phyloP scores from a whole-genome alignment of 1,140 invertebrate genomes.

The Armadillidium nasatum region DNA sequence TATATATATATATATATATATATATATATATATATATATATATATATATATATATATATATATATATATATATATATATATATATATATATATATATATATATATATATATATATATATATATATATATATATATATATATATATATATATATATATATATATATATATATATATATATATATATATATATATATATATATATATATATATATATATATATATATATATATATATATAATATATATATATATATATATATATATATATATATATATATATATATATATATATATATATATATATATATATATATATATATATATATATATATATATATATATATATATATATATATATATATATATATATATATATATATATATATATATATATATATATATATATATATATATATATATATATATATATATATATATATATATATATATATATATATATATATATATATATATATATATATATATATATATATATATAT shows the following conservation, averaged over 20 bases:
- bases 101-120: neutral
- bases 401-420: constrained; percentile 12
- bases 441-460: too few species aligned
- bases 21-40: neutral
- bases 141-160: too few species aligned
- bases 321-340: constrained; percentile 13
- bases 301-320: constrained; percentile 13
- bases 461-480: too few species aligned
- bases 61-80: neutral
- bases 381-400: constrained; percentile 15
- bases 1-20: constrained; percentile 8
- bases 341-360: neutral
- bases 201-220: neutral
- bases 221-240: neutral
- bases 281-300: constrained; percentile 15
- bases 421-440: neutral
- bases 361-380: constrained; percentile 14
- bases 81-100: neutral
- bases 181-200: neutral
- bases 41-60: neutral
- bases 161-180: neutral
- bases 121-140: neutral
- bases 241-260: constrained; percentile 15
- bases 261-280: constrained; percentile 9
- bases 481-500: too few species aligned